phyloP scores from a whole-genome alignment of 2,113 vertebrate genomes.

The Choloepus hoffmanni region DNA sequence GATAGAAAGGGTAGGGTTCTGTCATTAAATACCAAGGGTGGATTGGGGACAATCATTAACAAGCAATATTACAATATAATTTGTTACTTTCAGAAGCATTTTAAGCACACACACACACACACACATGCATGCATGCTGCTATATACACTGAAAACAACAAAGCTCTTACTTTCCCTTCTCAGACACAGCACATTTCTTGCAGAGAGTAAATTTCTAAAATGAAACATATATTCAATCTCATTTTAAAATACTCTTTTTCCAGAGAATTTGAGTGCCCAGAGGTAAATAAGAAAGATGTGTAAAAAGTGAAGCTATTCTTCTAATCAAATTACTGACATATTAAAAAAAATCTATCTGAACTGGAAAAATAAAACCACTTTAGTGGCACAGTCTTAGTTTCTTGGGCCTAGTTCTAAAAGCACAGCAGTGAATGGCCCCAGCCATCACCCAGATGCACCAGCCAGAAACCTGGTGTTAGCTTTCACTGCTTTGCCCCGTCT shows the following conservation, averaged over 20 bases:
- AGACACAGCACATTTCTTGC: not conserved
- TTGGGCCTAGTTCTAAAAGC: not conserved
- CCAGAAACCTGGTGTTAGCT: not conserved
- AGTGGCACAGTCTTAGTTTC: not conserved
- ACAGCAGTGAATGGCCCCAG: not conserved
- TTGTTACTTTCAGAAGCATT: not conserved
- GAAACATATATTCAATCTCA: constrained; percentile 43
- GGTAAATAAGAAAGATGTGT: constrained; percentile 53
- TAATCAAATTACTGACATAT: constrained; percentile 40
- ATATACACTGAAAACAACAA: not conserved
- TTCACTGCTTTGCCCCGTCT: fast-evolving
- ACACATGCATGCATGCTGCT: not conserved
- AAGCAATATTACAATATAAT: not conserved
- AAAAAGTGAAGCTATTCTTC: constrained; percentile 56
- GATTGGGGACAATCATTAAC: not conserved
- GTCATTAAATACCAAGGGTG: not conserved
- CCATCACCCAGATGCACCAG: not conserved
- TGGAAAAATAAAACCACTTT: not conserved
- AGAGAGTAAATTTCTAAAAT: constrained; percentile 14
- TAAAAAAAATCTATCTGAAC: constrained; percentile 31
- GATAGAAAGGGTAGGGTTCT: not conserved
- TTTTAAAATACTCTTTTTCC: constrained; percentile 62
- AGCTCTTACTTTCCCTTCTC: not conserved
- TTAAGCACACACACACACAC: not conserved
- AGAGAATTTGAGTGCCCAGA: constrained; percentile 52